Conservation (phyloP, 2,888 invertebrate genomes). For the Torymus aiolomorphi region DNA sequence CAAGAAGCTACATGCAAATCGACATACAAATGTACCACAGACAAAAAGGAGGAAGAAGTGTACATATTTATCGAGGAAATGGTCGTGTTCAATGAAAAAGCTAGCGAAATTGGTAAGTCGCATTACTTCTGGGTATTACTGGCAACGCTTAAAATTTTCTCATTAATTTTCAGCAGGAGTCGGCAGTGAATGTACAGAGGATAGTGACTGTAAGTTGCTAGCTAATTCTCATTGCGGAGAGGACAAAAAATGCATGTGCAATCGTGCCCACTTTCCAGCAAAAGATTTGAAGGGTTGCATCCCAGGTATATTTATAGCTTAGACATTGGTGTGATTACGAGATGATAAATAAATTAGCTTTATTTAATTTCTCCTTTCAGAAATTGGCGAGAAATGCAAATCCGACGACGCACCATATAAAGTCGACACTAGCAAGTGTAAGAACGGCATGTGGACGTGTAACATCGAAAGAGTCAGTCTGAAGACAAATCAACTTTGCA, state of each 20-base stretch:
- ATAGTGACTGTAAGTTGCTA: slow-evolving; percentile 62
- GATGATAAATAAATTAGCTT: too few relatives aligned
- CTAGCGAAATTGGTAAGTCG: neutral
- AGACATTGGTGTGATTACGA: too few relatives aligned
- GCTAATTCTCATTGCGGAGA: slow-evolving; percentile 61
- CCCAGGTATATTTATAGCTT: slow-evolving; percentile 62
- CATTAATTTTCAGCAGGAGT: neutral
- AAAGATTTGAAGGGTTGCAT: slow-evolving; percentile 59
- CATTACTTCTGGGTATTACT: too few relatives aligned
- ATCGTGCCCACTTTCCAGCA: slow-evolving; percentile 60
- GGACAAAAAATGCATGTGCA: slow-evolving; percentile 63
- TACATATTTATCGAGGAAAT: neutral
- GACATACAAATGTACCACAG: neutral
- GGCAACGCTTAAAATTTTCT: neutral
- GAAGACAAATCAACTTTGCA: slow-evolving; percentile 63
- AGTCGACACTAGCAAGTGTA: slow-evolving; percentile 63
- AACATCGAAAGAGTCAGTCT: slow-evolving; percentile 57
- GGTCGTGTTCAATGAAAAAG: neutral
- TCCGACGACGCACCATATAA: neutral
- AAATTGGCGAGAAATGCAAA: slow-evolving; percentile 67
- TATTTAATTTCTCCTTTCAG: slow-evolving; percentile 56
- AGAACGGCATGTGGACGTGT: slow-evolving; percentile 65
- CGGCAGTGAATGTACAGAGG: slow-evolving; percentile 55
- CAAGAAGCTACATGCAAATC: slow-evolving; percentile 4
- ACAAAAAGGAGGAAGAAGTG: neutral